Evolutionary conservation across 1,140 invertebrate genomes (phyloP).

Genomic region (Helicoverpa zea): DNA sequence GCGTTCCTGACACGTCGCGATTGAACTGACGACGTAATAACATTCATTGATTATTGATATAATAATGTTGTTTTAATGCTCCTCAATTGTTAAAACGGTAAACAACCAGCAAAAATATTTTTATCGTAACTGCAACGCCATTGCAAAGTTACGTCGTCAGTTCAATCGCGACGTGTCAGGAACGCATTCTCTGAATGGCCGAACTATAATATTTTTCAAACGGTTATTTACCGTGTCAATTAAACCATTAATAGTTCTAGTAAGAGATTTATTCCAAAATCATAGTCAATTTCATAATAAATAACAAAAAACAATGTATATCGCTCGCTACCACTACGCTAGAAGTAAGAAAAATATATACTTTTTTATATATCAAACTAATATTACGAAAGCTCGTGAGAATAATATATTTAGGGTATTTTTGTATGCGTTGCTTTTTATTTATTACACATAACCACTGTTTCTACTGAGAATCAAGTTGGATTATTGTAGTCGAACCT

Average conservation of each 20-base stretch:
- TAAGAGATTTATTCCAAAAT: slow-evolving; percentile 26
- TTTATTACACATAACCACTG: too few relatives aligned
- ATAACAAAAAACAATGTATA: slow-evolving; percentile 45
- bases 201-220: neutral
- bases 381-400: slow-evolving; percentile 83
- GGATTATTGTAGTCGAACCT: neutral
- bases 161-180: too few relatives aligned
- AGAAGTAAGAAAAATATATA: slow-evolving; percentile 86
- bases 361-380: slow-evolving; percentile 74
- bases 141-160: too few relatives aligned
- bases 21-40: too few relatives aligned
- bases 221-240: neutral
- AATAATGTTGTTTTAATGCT: too few relatives aligned
- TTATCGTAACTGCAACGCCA: too few relatives aligned
- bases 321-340: slow-evolving; percentile 71
- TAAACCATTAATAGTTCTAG: neutral
- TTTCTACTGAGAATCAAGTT: neutral
- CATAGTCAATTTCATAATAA: slow-evolving; percentile 31
- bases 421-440: slow-evolving; percentile 28
- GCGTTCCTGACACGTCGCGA: too few relatives aligned
- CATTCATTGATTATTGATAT: too few relatives aligned
- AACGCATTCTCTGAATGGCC: too few relatives aligned
- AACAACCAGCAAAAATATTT: too few relatives aligned
- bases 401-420: slow-evolving; percentile 61
- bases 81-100: too few relatives aligned